These are phyloP conservation scores for Huso huso DNA, from an alignment of 2,797 vertebrate species.

Conservation along the genomic window DNA sequence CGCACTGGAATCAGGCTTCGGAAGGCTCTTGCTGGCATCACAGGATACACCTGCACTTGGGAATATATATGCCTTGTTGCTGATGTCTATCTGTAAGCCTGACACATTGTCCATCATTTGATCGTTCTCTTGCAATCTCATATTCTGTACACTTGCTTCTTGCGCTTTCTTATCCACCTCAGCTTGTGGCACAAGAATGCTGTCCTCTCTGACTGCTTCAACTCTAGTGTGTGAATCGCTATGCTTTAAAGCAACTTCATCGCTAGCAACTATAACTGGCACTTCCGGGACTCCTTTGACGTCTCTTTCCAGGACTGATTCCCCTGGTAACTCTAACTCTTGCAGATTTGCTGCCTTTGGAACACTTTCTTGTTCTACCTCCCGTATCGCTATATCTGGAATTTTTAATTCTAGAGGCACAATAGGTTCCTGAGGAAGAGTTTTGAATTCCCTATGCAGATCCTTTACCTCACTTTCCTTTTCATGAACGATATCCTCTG, in stretches of 20 bases:
- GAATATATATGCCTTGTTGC: conserved; percentile 20
- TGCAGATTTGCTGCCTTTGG: conserved; percentile 39
- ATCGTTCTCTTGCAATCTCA: conserved; percentile 6
- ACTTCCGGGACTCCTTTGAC: conserved; percentile 12
- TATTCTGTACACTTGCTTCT: conserved; percentile 21
- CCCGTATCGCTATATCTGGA: conserved; percentile 24
- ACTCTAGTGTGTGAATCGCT: no score
- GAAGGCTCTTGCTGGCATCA: conserved; percentile 34
- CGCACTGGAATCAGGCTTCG: conserved; percentile 15
- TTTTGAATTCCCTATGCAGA: not conserved
- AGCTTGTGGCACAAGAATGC: conserved; percentile 16
- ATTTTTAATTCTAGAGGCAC: conserved; percentile 23
- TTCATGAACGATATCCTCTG: not conserved
- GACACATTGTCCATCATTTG: conserved; percentile 11
- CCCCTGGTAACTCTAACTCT: conserved; percentile 30
- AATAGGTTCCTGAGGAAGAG: conserved; percentile 1
- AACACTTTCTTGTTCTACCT: conserved; percentile 33
- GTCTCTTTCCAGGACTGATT: conserved; percentile 23
- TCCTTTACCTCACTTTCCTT: not conserved
- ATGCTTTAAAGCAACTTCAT: conserved; percentile 14
- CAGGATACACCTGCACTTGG: conserved; percentile 52
- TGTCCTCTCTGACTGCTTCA: conserved; percentile 24
- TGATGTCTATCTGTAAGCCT: conserved; percentile 25
- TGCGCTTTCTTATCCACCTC: conserved; percentile 33
- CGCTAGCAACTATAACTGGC: conserved; percentile 16